These are phyloP conservation scores for Drosophila subpulchrella DNA, from an alignment of 1,140 invertebrate species.

Conservation along the genomic window DNA sequence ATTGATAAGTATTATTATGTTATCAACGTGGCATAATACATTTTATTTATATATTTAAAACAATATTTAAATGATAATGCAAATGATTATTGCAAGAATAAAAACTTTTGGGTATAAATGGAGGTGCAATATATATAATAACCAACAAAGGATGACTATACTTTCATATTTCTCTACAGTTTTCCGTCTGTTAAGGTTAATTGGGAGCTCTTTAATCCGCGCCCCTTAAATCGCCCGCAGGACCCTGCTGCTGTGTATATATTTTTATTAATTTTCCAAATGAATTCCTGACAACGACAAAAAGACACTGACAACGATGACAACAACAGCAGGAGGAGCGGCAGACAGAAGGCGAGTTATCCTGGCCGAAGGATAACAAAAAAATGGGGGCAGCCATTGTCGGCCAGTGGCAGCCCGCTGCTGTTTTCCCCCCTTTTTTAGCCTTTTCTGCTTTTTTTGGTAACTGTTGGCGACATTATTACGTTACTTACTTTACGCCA, in stretches of 20 bases:
- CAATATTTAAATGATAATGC: no score
- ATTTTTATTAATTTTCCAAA: conserved; percentile 83
- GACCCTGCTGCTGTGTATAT: conserved; percentile 33
- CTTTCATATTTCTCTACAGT: neutral
- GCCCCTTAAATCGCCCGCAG: conserved; percentile 36
- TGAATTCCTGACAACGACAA: conserved; percentile 73
- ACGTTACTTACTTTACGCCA: conserved; percentile 78
- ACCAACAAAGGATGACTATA: neutral
- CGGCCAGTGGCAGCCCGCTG: conserved; percentile 46
- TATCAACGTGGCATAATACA: no score
- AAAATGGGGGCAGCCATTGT: conserved; percentile 61
- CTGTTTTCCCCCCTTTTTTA: conserved; percentile 27
- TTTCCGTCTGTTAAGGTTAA: neutral
- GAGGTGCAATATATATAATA: no score
- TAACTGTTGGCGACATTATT: conserved; percentile 81
- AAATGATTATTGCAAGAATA: no score
- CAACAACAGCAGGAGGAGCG: conserved; percentile 30
- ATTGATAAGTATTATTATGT: no score
- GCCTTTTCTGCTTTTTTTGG: conserved; percentile 43
- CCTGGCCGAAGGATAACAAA: conserved; percentile 51
- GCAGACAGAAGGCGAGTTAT: conserved; percentile 48
- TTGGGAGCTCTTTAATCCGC: conserved; percentile 29
- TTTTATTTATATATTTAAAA: no score
- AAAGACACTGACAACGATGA: conserved; percentile 40
- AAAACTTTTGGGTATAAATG: no score